Evolutionary conservation across 2,888 invertebrate species (phyloP).

Genomic region (Busseola fusca): DNA sequence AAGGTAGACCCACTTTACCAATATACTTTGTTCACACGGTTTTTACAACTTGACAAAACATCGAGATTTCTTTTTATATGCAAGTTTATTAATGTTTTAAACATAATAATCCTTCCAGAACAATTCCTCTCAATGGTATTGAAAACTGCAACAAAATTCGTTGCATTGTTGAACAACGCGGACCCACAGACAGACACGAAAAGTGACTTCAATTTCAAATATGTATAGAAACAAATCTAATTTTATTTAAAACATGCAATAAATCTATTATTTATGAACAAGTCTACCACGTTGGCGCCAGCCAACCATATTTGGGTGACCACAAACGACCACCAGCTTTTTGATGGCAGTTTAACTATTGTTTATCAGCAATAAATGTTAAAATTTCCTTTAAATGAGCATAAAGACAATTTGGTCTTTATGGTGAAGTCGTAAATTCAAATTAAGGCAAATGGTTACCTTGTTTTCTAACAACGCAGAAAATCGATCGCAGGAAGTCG

Average conservation of each 20-base stretch:
- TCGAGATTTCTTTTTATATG: no score
- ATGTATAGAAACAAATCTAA: constrained; percentile 4
- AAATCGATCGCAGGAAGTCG: constrained; percentile 8
- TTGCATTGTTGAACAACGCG: not conserved
- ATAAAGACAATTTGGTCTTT: constrained; percentile 37
- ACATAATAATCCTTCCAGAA: not conserved
- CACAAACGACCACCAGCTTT: constrained; percentile 50
- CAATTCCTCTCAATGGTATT: not conserved
- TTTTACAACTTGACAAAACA: no score
- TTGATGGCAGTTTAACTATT: constrained; percentile 41
- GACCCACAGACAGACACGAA: not conserved
- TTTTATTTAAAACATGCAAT: constrained; percentile 39
- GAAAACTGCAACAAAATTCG: not conserved
- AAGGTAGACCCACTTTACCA: no score
- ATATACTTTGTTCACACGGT: no score
- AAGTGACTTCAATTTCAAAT: not conserved
- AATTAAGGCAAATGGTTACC: constrained; percentile 35
- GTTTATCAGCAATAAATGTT: constrained; percentile 48
- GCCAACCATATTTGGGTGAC: constrained; percentile 51
- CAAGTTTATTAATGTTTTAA: no score
- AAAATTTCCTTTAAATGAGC: constrained; percentile 46
- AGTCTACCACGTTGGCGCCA: constrained; percentile 54
- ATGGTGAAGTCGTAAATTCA: constrained; percentile 40
- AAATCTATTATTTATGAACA: constrained; percentile 51
- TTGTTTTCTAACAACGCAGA: constrained; percentile 39